Base-by-base conservation (phyloP, 2,113 vertebrate genomes). In the Macaca nemestrina region DNA sequence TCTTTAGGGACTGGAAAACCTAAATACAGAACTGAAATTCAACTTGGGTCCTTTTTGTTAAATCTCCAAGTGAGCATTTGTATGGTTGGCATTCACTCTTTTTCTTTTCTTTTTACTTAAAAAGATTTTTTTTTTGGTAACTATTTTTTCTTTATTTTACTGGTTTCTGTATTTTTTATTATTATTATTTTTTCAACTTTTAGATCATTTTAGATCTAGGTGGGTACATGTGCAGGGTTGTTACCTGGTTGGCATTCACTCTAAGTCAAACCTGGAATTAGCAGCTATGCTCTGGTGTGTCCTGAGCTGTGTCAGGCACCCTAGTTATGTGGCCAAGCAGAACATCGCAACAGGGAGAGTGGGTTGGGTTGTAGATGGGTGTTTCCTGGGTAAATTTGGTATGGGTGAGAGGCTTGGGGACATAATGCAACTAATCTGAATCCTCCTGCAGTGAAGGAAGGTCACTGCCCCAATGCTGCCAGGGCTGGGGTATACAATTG, bases 1-100 rank as follows among this genome's bases (percentile, higher is more conserved):
- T 89, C 79, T 59, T 68, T 86, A 38, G 35, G 76, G 61, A 17
- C 75, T 93, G 35, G 52, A 83, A 59, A 73, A 90, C 75, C 68
- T 86, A 23, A 89, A 72, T 52, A 85, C 48, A 75, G 48, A 48
- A n/a, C 52, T 52, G 88, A 83, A 78, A 68, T 57, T 59, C 55
- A 67, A 12, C 64, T 59, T 30, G 50, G 81, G 6, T 40, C 45
- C 38, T 43, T 89, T 91, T 70, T 61, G 32, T 79, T 95, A 83
- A 73, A 18, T 7, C 4, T 73, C 40, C 30, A 27, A 38, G 50
- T 32, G 55, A 72, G 67, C 82, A 32, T 90, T 48, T 55, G 7
- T 45, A 1, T 75, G 25, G 8, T 52, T 17, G 55, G 40, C 23
- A 35, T 50, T 92, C 25, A n/a, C 23, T 64, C 23, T 64, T 59